Evolutionary conservation across 2,797 vertebrate species (phyloP).

Genomic region (Dromococcyx pavoninus): DNA sequence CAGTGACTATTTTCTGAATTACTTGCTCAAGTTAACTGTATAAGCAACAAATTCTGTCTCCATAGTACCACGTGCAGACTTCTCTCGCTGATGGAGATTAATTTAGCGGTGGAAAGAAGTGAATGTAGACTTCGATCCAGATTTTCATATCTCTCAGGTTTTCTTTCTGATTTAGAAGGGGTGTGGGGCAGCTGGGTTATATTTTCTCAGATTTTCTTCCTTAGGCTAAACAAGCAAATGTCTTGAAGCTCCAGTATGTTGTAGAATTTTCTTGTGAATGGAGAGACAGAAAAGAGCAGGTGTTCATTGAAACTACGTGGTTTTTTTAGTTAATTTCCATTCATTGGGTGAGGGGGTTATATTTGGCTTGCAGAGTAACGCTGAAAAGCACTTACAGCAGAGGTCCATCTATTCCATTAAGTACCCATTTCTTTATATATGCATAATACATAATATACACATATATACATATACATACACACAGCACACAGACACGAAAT

Average conservation of each 20-base stretch:
- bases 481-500: neutral
- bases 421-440: neutral
- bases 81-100: neutral
- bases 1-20: neutral
- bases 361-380: neutral
- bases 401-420: neutral
- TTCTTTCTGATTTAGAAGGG: neutral
- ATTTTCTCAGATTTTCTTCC: neutral
- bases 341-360: neutral
- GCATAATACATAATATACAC: neutral
- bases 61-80: neutral
- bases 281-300: neutral
- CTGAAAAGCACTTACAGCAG: neutral
- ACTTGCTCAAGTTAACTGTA: neutral
- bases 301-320: neutral
- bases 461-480: neutral
- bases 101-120: neutral
- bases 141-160: neutral
- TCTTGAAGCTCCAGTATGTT: neutral
- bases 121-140: neutral
- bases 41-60: neutral
- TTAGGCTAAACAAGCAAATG: neutral
- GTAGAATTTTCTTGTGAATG: no score
- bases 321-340: neutral
- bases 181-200: neutral